Conservation (phyloP, 2,888 invertebrate genomes). For the Rhamnusium bicolor region DNA sequence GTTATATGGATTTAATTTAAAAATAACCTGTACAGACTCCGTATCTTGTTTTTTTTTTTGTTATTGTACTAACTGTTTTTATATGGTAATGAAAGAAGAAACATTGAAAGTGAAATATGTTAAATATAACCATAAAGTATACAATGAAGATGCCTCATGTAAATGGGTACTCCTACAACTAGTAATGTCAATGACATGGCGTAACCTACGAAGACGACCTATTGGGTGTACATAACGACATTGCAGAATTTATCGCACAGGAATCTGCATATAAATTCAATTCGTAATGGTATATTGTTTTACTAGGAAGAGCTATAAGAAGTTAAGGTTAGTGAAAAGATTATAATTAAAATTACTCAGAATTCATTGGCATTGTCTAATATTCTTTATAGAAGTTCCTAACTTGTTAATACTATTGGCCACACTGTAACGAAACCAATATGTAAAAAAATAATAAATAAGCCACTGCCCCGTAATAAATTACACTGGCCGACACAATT, state of each 20-base stretch:
- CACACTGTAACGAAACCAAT: too few species aligned
- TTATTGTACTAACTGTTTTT: background rate
- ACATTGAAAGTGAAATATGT: background rate
- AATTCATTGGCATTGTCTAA: background rate
- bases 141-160: background rate
- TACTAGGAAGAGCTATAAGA: background rate
- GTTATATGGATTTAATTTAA: too few species aligned
- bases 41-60: background rate
- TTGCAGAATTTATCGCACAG: background rate
- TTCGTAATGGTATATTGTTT: background rate
- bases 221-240: constrained; percentile 4
- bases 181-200: constrained; percentile 20
- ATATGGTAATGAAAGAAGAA: background rate
- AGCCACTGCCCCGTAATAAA: too few species aligned
- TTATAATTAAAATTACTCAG: background rate
- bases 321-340: background rate
- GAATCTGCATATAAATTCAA: background rate
- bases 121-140: background rate
- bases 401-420: too few species aligned
- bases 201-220: background rate
- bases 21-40: too few species aligned
- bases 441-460: too few species aligned
- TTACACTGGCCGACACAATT: too few species aligned
- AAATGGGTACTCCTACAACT: constrained; percentile 6
- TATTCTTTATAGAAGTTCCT: background rate